Conservation (phyloP, 2,888 invertebrate species). For the Brassicogethes aeneus region DNA sequence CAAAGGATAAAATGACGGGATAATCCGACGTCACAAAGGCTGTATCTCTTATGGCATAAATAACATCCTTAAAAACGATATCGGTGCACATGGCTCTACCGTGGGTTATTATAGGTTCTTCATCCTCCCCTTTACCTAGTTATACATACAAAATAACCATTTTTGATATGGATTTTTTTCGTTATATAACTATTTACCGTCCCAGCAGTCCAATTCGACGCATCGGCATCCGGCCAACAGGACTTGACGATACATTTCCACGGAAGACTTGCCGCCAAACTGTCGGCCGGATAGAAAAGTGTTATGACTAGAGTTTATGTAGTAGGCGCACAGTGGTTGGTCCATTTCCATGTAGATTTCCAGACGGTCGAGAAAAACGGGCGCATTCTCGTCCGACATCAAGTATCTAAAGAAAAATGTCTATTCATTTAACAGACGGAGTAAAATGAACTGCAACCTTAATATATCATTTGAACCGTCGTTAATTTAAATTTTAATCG, state of each 20-base stretch:
- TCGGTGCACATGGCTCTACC: constrained; percentile 99
- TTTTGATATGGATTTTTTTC: no score
- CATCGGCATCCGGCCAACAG: constrained; percentile 95
- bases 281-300: constrained; percentile 91
- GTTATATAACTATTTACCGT: constrained; percentile 49
- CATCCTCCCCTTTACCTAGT: constrained; percentile 83
- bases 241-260: constrained; percentile 98
- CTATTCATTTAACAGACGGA: no score
- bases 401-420: constrained; percentile 52
- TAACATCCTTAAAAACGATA: constrained; percentile 96
- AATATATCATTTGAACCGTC: no score
- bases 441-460: no score
- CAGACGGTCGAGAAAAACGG: constrained; percentile 95
- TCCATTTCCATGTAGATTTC: constrained; percentile 99
- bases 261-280: constrained; percentile 96
- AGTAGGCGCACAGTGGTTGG: constrained; percentile 95
- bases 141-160: no score
- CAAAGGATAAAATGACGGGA: constrained; percentile 96
- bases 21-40: constrained; percentile 98
- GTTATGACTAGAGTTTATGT: constrained; percentile 97
- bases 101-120: constrained; percentile 98
- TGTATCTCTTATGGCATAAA: constrained; percentile 93
- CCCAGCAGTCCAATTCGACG: constrained; percentile 98
- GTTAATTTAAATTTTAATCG: no score
- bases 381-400: constrained; percentile 99